phyloP scores from a whole-genome alignment of 1,140 invertebrate genomes.

The Drosophila elegans region DNA sequence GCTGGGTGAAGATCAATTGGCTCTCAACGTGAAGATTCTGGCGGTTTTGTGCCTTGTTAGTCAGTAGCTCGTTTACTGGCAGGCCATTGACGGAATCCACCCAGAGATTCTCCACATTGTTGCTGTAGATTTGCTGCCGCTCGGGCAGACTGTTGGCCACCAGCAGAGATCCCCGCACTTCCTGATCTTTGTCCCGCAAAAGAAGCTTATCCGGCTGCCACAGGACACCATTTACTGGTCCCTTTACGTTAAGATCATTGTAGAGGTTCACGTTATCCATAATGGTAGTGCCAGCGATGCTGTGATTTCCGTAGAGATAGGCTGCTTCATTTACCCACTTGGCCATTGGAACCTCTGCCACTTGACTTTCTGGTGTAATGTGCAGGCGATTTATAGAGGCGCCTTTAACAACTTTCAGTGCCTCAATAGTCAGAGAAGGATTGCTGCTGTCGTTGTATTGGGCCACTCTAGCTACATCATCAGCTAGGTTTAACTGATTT shows the following conservation, averaged over 20 bases:
- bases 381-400: conserved; percentile 67
- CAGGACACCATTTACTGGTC: conserved; percentile 59
- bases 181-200: conserved; percentile 57
- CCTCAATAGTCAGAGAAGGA: conserved; percentile 13
- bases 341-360: conserved; percentile 83
- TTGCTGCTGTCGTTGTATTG: conserved; percentile 23
- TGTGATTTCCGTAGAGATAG: conserved; percentile 77
- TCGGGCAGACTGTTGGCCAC: conserved; percentile 55
- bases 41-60: conserved; percentile 60
- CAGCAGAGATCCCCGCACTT: conserved; percentile 49
- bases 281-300: conserved; percentile 53
- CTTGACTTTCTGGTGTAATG: conserved; percentile 54
- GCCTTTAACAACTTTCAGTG: conserved; percentile 71
- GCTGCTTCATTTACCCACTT: conserved; percentile 84
- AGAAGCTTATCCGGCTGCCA: conserved; percentile 58
- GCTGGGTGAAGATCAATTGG: conserved; percentile 64
- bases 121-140: conserved; percentile 55
- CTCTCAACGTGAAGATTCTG: conserved; percentile 64
- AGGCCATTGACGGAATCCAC: conserved; percentile 66
- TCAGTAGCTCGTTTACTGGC: conserved; percentile 57
- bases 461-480: conserved; percentile 75
- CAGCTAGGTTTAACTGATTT: conserved; percentile 84
- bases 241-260: conserved; percentile 65
- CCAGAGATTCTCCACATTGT: conserved; percentile 70
- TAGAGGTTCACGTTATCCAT: conserved; percentile 70